Evolutionary conservation across 1,140 invertebrate genomes (phyloP).

Genomic region (Habropoda laboriosa): DNA sequence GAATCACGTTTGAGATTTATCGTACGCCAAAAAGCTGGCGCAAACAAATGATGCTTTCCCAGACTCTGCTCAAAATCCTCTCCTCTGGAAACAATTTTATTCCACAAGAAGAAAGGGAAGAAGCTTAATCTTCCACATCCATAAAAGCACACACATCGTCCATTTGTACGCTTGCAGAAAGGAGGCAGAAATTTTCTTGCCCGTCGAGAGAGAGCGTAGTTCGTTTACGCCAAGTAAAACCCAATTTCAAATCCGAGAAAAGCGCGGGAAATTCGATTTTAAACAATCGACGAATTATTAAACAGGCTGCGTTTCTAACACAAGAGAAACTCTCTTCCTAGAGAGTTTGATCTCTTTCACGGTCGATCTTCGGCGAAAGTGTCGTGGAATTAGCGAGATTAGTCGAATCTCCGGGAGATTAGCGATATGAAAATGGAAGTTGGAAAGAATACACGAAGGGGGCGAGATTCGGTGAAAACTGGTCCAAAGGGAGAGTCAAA

Average conservation of each 20-base stretch:
- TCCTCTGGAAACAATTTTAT: neutral
- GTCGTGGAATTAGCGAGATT: conserved; percentile 15
- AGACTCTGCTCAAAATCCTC: too few relatives aligned
- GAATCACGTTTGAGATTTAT: neutral
- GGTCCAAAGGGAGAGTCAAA: neutral
- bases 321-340: too few relatives aligned
- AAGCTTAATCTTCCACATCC: neutral
- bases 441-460: neutral
- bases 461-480: neutral
- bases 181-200: neutral
- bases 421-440: conserved; percentile 11
- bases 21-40: too few relatives aligned
- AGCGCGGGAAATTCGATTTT: neutral
- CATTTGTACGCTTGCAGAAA: neutral
- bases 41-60: neutral
- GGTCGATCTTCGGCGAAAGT: neutral
- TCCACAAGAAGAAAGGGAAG: neutral
- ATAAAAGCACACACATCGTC: neutral
- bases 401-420: neutral
- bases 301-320: too few relatives aligned
- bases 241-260: neutral
- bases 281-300: too few relatives aligned
- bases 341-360: too few relatives aligned
- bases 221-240: neutral
- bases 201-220: neutral